A percentile compares a stretch with the other conserved stretches of the same genome.
Evolutionary conservation across 2,888 invertebrate genomes (phyloP).

Genomic region (Drosophila barbarae): DNA sequence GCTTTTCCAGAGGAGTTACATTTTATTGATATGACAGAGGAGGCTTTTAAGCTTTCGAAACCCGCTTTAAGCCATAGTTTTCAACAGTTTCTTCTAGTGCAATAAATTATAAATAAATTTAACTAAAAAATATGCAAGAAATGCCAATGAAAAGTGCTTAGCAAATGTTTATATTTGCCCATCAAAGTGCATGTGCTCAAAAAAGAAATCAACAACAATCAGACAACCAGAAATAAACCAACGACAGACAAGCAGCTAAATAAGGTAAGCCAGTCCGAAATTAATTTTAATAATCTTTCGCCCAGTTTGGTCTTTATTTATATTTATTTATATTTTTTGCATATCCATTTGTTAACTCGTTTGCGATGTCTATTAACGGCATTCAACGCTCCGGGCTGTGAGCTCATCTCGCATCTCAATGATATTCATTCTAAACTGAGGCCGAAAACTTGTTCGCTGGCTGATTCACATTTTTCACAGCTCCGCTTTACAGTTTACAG

Average conservation of each 20-base stretch:
- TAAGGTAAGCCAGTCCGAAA: constrained; percentile 48
- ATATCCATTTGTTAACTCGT: constrained; percentile 35
- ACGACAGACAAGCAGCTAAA: constrained; percentile 13
- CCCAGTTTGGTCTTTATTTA: constrained; percentile 26
- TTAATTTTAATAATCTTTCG: constrained; percentile 21
- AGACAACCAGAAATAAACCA: constrained; percentile 10
- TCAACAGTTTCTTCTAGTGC: constrained; percentile 5
- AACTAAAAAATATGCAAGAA: constrained; percentile 22
- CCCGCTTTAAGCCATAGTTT: neutral
- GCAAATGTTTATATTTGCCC: constrained; percentile 42
- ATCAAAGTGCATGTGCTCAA: constrained; percentile 59
- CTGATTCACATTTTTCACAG: constrained; percentile 35
- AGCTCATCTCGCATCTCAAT: constrained; percentile 57
- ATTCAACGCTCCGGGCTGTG: constrained; percentile 42
- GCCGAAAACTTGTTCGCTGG: constrained; percentile 34
- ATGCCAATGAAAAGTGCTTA: neutral
- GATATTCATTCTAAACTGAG: constrained; percentile 38
- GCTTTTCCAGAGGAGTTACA: constrained; percentile 28
- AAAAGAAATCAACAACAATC: constrained; percentile 37
- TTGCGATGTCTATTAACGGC: constrained; percentile 57
- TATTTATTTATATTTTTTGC: constrained; percentile 12
- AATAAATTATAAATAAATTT: constrained; percentile 4
- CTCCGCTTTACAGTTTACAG: constrained; percentile 19
- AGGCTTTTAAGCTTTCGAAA: constrained; percentile 22
- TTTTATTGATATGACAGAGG: constrained; percentile 18